Conservation (phyloP, 2,888 invertebrate species). For the Chrysolina oricalcia region DNA sequence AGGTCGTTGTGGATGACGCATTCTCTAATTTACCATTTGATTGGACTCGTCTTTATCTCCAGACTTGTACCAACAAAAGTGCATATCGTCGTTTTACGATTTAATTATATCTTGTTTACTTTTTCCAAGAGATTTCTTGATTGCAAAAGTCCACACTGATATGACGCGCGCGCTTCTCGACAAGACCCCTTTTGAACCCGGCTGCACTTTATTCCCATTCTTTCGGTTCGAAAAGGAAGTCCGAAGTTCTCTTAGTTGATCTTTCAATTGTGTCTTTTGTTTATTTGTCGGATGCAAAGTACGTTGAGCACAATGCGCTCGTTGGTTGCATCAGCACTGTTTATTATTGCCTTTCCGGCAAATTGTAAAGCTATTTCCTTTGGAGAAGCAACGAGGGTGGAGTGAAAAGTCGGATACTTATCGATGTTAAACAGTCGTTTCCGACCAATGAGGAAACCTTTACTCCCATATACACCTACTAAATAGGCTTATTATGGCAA, state of each 20-base stretch:
- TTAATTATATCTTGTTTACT: slow-evolving; percentile 2
- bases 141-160: background rate
- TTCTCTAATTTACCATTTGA: background rate
- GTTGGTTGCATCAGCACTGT: background rate
- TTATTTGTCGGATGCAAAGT: slow-evolving; percentile 11
- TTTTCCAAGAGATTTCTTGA: background rate
- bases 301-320: background rate
- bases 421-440: too few species aligned
- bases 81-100: background rate
- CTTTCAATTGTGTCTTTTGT: slow-evolving; percentile 18
- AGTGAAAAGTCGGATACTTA: too few species aligned
- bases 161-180: background rate
- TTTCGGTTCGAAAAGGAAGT: background rate
- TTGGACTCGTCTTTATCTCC: background rate
- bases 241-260: slow-evolving; percentile 5
- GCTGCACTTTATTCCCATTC: background rate
- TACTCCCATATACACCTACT: too few species aligned
- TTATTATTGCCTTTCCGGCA: background rate
- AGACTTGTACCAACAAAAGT: background rate
- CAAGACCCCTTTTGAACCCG: background rate
- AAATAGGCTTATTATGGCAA: too few species aligned
- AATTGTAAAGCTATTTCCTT: too few species aligned
- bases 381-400: too few species aligned
- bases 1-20: background rate
- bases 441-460: too few species aligned